Percentiles rank a stretch among this genome's conserved stretches.
Conservation (phyloP, 2,113 vertebrate species). For the pig (Sus scrofa) region T2T-Sscrofa CM000817.6:55344001-55344500, state of each 20-base stretch:
- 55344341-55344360: fast-evolving
- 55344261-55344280: background rate
- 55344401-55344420: background rate
- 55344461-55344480: background rate
- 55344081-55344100: background rate
- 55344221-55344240: background rate
- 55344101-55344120: background rate
- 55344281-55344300: background rate
- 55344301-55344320: fast-evolving
- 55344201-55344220: fast-evolving
- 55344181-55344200: background rate
- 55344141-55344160: background rate
- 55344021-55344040: fast-evolving
- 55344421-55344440: no score
- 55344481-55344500: background rate
- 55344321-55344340: background rate
- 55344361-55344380: background rate
- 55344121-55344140: background rate
- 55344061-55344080: no score
- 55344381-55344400: fast-evolving
- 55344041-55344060: fast-evolving
- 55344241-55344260: background rate
- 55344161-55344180: background rate
- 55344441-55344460: no score
- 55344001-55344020: no score